Evolutionary conservation across 2,113 vertebrate genomes (phyloP), one percentile per base, ranked within the genome.

Genomic region (Microtus pennsylvanicus): DNA sequence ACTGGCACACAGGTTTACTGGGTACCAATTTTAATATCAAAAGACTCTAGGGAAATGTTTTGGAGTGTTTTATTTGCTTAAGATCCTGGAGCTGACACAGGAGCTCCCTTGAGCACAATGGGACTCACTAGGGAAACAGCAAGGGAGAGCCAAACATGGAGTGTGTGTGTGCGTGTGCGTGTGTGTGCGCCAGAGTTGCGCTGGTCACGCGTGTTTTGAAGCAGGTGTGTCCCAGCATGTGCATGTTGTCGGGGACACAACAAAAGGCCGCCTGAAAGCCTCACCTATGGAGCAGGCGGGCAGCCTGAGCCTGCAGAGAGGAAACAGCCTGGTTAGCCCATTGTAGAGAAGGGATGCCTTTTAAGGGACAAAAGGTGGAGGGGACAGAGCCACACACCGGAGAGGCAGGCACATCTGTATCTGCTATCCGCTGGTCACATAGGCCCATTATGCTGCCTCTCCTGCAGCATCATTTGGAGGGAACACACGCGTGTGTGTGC

Each of bases 41-140:
- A 98, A 95, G 96, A 95, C 80, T 91, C 95, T 22, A 33, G 93
- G 89, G 89, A 83, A 94, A 94, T 92, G 91, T 95, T 97, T 92
- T 52, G 76, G 94, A 92, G 94, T 95, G 89, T 94, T 97, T 97
- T 97, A 97, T 97, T 98, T 97, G 93, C 95, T 93, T 94, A 94
- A 94, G 87, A 86, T 58, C 85, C 88, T 95, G 26, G 92, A 95
- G 96, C 75, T 9, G 8, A 70, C 77, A 21, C 63, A 47, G 52
- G 92, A 61, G 14, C 28, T 93, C 74, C 82, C 94, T n/a, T 89
- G 87, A 0, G 1, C 24, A 50, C 0, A 58, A 80, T 7, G 28
- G 45, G 35, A 83, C 61, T 16, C 2, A 13, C 45, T 70, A 11
- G 9, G 81, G 86, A 72, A n/a, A 22, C 91, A 81, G 42, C 69